A percentile compares a stretch with the other conserved stretches of the same genome.
Conservation (phyloP, 1,140 invertebrate species). For the Macrosteles quadrilineatus region DNA sequence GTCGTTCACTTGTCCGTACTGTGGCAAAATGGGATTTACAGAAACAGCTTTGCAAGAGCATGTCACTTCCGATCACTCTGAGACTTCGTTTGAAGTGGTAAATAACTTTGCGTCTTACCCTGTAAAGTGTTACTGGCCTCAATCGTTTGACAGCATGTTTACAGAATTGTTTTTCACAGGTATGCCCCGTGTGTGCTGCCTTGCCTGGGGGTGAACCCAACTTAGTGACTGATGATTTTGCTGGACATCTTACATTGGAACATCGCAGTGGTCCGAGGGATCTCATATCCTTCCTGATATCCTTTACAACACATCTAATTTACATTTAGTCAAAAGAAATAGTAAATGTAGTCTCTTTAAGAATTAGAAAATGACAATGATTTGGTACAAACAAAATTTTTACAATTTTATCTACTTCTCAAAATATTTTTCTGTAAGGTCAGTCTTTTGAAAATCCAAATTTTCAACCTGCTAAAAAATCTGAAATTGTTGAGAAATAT, state of each 20-base stretch:
- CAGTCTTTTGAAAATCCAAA: too few relatives aligned
- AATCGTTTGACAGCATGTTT: too few relatives aligned
- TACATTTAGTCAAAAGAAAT: too few relatives aligned
- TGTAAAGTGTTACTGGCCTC: not conserved
- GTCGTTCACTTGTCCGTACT: constrained; percentile 95
- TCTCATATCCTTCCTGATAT: constrained; percentile 83
- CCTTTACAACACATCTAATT: constrained; percentile 60
- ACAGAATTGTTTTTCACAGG: constrained; percentile 52
- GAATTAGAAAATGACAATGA: too few relatives aligned
- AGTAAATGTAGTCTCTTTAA: too few relatives aligned
- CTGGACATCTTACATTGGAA: constrained; percentile 92
- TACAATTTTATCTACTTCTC: too few relatives aligned
- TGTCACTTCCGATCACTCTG: constrained; percentile 84
- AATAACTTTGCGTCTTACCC: too few relatives aligned
- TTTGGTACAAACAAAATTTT: too few relatives aligned
- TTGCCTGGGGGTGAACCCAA: constrained; percentile 95
- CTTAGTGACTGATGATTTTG: constrained; percentile 96
- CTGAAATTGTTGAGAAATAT: too few relatives aligned
- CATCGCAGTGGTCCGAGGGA: constrained; percentile 86
- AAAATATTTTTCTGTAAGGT: too few relatives aligned
- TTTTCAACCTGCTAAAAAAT: too few relatives aligned
- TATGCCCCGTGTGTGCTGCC: constrained; percentile 96
- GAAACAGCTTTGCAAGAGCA: constrained; percentile 91
- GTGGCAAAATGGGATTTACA: constrained; percentile 94
- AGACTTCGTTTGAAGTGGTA: constrained; percentile 84